phyloP scores from a whole-genome alignment of 2,113 vertebrate genomes.

The Cricetomys ansorgei region DNA sequence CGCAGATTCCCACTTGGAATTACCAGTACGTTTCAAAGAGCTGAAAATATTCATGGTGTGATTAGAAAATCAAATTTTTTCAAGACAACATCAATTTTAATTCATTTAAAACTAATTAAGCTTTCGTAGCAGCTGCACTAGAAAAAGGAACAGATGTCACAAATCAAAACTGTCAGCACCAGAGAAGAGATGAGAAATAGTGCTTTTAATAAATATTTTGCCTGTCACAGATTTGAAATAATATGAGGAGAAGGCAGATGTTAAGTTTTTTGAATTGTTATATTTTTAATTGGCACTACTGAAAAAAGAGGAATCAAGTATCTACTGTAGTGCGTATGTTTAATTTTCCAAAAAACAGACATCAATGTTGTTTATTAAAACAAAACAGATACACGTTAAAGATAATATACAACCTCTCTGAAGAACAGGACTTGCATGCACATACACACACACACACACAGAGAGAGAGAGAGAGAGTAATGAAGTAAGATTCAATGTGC shows the following conservation, averaged over 20 bases:
- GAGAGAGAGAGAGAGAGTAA: too few species aligned
- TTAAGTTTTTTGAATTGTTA: conserved; percentile 27
- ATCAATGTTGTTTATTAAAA: conserved; percentile 44
- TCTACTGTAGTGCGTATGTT: background rate
- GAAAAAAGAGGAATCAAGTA: background rate
- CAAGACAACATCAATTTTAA: conserved; percentile 48
- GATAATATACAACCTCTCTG: background rate
- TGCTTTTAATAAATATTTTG: conserved; percentile 55
- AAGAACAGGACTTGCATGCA: background rate
- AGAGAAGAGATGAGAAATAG: conserved; percentile 1
- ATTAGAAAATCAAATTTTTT: conserved; percentile 47
- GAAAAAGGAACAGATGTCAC: conserved; percentile 58
- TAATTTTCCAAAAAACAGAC: background rate
- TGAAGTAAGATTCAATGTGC: background rate
- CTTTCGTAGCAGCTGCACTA: conserved; percentile 51
- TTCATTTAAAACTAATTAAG: conserved; percentile 58
- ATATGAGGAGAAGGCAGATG: conserved; percentile 10
- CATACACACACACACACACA: too few species aligned
- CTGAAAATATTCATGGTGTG: background rate
- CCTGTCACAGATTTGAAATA: conserved; percentile 44
- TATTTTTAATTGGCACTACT: background rate
- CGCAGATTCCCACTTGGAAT: background rate
- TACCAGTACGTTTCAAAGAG: background rate
- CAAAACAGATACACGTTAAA: background rate
- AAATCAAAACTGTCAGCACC: conserved; percentile 54